These are phyloP conservation scores for Coreoperca whiteheadi DNA, from an alignment of 2,113 vertebrate species.

Conservation along the genomic window DNA sequence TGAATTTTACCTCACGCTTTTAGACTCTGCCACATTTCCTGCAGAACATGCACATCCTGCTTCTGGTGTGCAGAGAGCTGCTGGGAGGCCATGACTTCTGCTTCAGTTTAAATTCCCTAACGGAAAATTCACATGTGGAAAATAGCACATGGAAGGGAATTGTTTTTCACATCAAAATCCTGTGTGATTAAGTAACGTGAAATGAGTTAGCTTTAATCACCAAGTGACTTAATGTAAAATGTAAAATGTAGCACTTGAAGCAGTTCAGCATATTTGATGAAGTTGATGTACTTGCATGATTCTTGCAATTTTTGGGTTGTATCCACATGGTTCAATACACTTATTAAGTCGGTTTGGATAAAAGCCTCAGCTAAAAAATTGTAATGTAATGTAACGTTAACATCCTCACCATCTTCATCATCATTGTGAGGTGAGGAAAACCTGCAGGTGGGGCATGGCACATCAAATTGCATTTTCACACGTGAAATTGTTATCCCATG, in stretches of 20 bases:
- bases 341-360: no score
- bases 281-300: no score
- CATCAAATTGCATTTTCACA: not conserved
- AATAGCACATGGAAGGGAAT: not conserved
- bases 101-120: not conserved
- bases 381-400: not conserved
- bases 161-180: not conserved
- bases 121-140: not conserved
- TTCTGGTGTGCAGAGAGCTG: not conserved
- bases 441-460: not conserved
- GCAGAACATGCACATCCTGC: slow-evolving; percentile 7
- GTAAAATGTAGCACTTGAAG: no score
- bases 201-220: no score
- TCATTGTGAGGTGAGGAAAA: no score
- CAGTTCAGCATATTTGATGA: no score
- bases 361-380: no score
- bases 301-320: no score
- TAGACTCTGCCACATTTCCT: slow-evolving; percentile 32
- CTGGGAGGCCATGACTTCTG: not conserved
- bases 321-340: no score
- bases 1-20: slow-evolving; percentile 47
- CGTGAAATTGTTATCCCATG: not conserved
- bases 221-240: not conserved
- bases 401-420: no score
- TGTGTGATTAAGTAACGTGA: not conserved